Evolutionary conservation across 35 echinoderm and acorn worm species (phyloP), one percentile per base, ranked within the genome.

Genomic region (Ophiothrix spiculata): DNA sequence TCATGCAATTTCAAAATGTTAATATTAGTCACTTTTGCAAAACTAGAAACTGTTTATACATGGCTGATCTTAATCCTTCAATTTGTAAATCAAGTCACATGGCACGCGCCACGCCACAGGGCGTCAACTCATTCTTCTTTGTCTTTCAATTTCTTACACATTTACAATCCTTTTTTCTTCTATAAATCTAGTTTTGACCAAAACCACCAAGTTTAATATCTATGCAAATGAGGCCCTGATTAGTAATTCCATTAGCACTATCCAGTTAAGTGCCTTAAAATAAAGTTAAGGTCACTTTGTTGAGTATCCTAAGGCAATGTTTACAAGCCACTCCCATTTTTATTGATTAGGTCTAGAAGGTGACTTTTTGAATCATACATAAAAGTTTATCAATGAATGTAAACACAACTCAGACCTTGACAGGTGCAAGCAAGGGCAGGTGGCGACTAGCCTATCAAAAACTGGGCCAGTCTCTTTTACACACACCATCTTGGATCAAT

Each of bases 61-160:
- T n/a, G 19, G 42, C 42, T 28, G 2, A 6, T 69, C 60, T 28
- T 69, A 15, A n/a, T 10, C 8, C 60, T 25, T 54, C 21, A 69
- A 69, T 69, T 69, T 69, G 60, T 69, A 69, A 69, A 69, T 69
- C 1, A 25, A 69, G 29, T 69, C 21, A 54, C 45, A 54, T 11
- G 45, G 45, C n/a, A n/a, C n/a, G n/a, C n/a, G n/a, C 45, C 60
- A 69, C 60, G 25, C 60, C 60, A 69, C 60, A 69, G 60, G 60
- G 60, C 3, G 60, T 28, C 60, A 69, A 69, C 23, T 69, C 29
- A 1, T 2, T 25, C 10, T 1, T 69, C 60, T 69, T 69, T 69
- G 60, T 69, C 23, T 28, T 25, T 69, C 60, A 69, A 28, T 25
- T 69, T 69, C 29, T 69, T 49, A 10, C 60, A 69, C 60, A 15